phyloP scores from a whole-genome alignment of 2,888 invertebrate genomes.

The Polyommatus iphigenia region DNA sequence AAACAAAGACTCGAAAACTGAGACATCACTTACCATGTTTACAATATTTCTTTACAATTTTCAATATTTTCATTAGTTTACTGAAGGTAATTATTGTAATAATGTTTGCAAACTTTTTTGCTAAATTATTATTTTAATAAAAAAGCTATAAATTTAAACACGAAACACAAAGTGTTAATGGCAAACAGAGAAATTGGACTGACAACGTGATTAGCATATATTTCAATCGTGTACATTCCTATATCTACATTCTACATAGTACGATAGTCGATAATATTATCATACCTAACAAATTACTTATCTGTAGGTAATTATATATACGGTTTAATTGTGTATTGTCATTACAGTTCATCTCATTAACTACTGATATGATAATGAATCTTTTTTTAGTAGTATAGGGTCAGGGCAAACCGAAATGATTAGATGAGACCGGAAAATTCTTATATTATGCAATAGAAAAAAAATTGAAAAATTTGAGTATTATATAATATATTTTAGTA shows the following conservation, averaged over 20 bases:
- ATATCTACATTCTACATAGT: background rate
- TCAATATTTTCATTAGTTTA: background rate
- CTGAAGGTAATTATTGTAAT: background rate
- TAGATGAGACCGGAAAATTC: no score
- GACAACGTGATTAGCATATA: slow-evolving; percentile 3
- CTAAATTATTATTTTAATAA: background rate
- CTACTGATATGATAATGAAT: background rate
- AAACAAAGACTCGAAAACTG: background rate
- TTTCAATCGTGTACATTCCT: background rate
- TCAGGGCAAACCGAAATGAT: no score
- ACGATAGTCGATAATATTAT: background rate
- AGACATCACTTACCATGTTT: slow-evolving; percentile 5
- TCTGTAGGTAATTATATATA: background rate
- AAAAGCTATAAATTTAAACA: background rate
- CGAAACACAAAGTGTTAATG: background rate
- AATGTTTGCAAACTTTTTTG: no score
- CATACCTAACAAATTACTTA: background rate
- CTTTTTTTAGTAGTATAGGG: background rate
- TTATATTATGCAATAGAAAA: background rate
- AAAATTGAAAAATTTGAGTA: no score
- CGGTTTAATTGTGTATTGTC: background rate
- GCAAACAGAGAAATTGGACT: background rate
- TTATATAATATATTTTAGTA: no score
- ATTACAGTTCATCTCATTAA: background rate
- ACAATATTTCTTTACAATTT: background rate